A percentile compares a stretch with the other conserved stretches of the same genome.
Conservation (phyloP, 1,140 invertebrate species). For the Heliconius himera region DNA sequence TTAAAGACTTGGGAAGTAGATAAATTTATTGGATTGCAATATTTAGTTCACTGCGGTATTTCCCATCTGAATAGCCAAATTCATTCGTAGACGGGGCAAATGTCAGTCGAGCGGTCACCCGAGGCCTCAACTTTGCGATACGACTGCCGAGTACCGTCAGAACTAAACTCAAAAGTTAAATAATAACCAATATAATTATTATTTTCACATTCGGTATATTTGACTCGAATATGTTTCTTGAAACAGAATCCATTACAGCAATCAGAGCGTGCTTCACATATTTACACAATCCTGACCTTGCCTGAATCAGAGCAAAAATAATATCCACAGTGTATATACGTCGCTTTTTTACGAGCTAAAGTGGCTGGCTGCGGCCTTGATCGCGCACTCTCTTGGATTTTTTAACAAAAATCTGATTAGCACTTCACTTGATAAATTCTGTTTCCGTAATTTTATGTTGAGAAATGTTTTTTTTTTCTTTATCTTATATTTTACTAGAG, state of each 20-base stretch:
- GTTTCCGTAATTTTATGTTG: not conserved
- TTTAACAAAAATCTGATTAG: constrained; percentile 13
- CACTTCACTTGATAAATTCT: not conserved
- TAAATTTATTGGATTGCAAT: not conserved
- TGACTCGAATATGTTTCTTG: not conserved
- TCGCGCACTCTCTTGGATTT: constrained; percentile 13
- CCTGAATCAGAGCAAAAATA: constrained; percentile 56
- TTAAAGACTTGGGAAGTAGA: not conserved
- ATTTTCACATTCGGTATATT: not conserved
- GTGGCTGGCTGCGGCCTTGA: constrained; percentile 22
- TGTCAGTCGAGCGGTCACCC: not conserved
- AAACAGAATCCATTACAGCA: constrained; percentile 34
- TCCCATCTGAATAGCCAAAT: constrained; percentile 4
- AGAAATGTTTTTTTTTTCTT: not conserved
- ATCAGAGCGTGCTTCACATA: constrained; percentile 52
- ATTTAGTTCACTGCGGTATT: constrained; percentile 2
- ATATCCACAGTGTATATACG: constrained; percentile 45
- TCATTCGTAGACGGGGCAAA: not conserved
- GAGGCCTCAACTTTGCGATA: not conserved
- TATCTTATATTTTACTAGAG: too few relatives aligned
- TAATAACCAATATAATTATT: not conserved
- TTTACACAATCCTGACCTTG: constrained; percentile 53
- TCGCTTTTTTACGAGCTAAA: constrained; percentile 20
- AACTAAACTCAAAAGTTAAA: not conserved
- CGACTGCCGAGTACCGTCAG: not conserved